phyloP scores from a whole-genome alignment of 1,140 invertebrate species.

The Drosophila sp. region DNA sequence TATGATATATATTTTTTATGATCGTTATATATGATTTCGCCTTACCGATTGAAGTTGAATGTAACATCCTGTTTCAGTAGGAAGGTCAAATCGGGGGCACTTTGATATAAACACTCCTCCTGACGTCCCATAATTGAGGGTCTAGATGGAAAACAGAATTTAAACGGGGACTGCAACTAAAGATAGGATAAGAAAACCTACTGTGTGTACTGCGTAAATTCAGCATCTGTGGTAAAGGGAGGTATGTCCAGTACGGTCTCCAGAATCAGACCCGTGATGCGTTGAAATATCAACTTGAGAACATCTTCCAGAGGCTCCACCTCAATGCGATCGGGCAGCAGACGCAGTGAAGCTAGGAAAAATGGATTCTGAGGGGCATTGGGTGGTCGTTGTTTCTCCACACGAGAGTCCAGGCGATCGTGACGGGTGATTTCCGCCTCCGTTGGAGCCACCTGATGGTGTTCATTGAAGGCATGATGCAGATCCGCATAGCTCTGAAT shows the following conservation, averaged over 20 bases:
- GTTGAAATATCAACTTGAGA: slow-evolving; percentile 74
- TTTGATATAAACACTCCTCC: slow-evolving; percentile 86
- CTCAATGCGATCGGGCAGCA: slow-evolving; percentile 79
- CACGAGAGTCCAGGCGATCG: slow-evolving; percentile 40
- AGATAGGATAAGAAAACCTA: slow-evolving; percentile 25
- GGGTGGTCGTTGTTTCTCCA: slow-evolving; percentile 61
- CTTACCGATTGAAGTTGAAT: slow-evolving; percentile 85
- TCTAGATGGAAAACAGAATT: slow-evolving; percentile 68
- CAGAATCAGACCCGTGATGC: slow-evolving; percentile 82
- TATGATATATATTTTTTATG: neutral
- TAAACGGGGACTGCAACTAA: neutral
- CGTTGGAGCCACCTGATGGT: slow-evolving; percentile 61
- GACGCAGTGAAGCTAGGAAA: slow-evolving; percentile 73
- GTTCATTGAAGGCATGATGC: slow-evolving; percentile 54
- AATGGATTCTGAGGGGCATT: slow-evolving; percentile 72
- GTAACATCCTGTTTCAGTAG: slow-evolving; percentile 86
- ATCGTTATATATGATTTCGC: neutral
- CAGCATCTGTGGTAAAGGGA: slow-evolving; percentile 69
- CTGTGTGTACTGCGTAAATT: slow-evolving; percentile 67
- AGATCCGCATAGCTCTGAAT: slow-evolving; percentile 67
- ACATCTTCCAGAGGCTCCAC: slow-evolving; percentile 84
- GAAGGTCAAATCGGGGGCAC: slow-evolving; percentile 86
- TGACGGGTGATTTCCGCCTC: slow-evolving; percentile 50
- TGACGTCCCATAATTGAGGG: slow-evolving; percentile 88
- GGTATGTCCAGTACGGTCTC: slow-evolving; percentile 79